These are phyloP conservation scores for Zootermopsis nevadensis DNA, from an alignment of 2,888 invertebrate genomes.

Conservation along the genomic window DNA sequence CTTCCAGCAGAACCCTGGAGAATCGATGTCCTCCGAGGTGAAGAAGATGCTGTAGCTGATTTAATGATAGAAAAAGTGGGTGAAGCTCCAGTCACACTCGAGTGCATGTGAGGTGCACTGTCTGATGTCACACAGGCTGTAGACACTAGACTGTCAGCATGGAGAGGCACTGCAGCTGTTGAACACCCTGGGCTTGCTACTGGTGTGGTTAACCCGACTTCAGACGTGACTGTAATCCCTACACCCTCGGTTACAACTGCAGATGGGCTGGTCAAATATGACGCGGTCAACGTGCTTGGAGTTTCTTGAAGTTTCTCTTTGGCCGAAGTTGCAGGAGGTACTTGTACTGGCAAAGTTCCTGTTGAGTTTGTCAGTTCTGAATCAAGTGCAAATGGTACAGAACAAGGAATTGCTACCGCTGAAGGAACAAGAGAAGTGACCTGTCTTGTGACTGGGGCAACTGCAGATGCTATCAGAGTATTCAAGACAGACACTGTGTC, in stretches of 20 bases:
- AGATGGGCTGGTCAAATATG: background rate
- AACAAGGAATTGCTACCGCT: constrained; percentile 45
- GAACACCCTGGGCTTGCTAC: background rate
- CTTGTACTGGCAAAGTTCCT: background rate
- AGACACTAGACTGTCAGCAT: background rate
- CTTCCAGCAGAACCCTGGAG: constrained; percentile 12
- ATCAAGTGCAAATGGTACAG: background rate
- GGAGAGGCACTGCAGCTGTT: background rate
- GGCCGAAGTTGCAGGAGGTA: background rate
- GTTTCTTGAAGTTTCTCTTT: background rate
- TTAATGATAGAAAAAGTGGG: constrained; percentile 4
- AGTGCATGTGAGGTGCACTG: background rate
- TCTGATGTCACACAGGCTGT: no score
- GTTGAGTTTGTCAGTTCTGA: background rate
- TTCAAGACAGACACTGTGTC: background rate
- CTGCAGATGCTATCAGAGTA: constrained; percentile 38
- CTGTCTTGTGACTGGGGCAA: constrained; percentile 52
- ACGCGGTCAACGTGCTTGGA: background rate
- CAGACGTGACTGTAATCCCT: background rate
- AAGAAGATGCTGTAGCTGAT: no score
- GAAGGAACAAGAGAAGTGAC: constrained; percentile 52
- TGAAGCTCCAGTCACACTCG: constrained; percentile 12
- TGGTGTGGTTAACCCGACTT: background rate
- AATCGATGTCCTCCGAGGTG: background rate
- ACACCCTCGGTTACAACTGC: background rate